phyloP scores from a whole-genome alignment of 1,140 invertebrate genomes.

The Argopecten irradians region DNA sequence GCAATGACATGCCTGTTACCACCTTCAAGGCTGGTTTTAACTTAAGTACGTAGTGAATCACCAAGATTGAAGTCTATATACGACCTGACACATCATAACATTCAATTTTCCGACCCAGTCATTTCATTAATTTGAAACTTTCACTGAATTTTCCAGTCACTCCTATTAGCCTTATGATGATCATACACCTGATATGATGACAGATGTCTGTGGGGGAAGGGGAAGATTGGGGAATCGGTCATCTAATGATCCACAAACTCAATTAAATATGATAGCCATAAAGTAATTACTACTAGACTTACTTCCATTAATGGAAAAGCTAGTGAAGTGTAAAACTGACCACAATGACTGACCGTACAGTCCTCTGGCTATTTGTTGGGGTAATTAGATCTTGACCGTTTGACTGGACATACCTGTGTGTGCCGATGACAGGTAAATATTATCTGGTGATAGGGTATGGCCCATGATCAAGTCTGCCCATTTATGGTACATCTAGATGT shows the following conservation, averaged over 20 bases:
- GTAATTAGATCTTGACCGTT: not conserved
- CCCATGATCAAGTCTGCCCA: not conserved
- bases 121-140: not conserved
- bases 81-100: not conserved
- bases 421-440: not conserved
- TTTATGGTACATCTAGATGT: not conserved
- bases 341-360: not conserved
- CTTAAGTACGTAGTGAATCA: not conserved
- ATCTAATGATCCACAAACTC: not conserved
- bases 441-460: not conserved
- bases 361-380: constrained; percentile 5
- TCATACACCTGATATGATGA: not conserved
- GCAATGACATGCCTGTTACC: not conserved
- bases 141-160: not conserved
- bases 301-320: not conserved
- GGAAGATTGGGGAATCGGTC: not conserved
- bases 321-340: not conserved
- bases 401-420: not conserved
- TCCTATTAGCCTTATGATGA: not conserved
- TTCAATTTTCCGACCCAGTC: constrained; percentile 8
- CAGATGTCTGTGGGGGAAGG: not conserved
- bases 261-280: constrained; percentile 18
- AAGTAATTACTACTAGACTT: not conserved
- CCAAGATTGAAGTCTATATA: not conserved
- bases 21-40: not conserved